Base-by-base conservation (phyloP, 2,888 invertebrate genomes). In the Hydrotaea cyrtoneurina region DNA sequence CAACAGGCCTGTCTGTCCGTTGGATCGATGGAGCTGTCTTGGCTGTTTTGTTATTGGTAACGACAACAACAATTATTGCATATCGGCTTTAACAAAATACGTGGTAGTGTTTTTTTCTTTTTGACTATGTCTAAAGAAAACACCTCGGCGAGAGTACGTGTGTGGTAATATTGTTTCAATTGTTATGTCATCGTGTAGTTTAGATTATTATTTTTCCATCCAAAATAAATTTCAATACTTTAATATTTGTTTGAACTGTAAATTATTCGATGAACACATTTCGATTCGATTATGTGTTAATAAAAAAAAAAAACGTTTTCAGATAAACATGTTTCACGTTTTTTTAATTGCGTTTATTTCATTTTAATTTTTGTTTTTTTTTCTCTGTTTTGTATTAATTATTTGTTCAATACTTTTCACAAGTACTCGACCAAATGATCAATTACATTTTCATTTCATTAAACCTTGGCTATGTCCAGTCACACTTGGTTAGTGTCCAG, bases 281-380 rank as follows among this genome's bases (percentile, higher is more conserved):
- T 39, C 39, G 17, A 64, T 36, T n/a, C 23, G 36, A 36, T n/a
- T 64, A 26, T 64, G 17, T 64, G 64, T 64, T 64, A 26, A 59
- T 23, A 59, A 26, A 59, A 43, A 66, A 36, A 59, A 66, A 66
- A 36, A n/a, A 50, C 50, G n/a, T 43, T 31, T 43, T n/a, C 19
- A n/a, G n/a, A n/a, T n/a, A n/a, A 13, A 66, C 43, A 62, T 72
- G 36, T 78, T 46, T 36, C 53, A 23, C 55, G 50, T 26, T 43
- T 17, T 69, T 71, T 31, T 71, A 17, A 46, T 66, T 17, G 59
- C n/a, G 72, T 77, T 15, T 11, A 15, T 23, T n/a, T n/a, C n/a
- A n/a, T n/a, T n/a, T n/a, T n/a, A n/a, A n/a, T n/a, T 50, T 50
- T 46, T 73, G 76, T 79, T 84, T 83, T 80, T 81, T 83, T 83